A percentile compares a stretch with the other conserved stretches of the same genome.
phyloP scores from a whole-genome alignment of 1,140 invertebrate species.

The Prorops nasuta region DNA sequence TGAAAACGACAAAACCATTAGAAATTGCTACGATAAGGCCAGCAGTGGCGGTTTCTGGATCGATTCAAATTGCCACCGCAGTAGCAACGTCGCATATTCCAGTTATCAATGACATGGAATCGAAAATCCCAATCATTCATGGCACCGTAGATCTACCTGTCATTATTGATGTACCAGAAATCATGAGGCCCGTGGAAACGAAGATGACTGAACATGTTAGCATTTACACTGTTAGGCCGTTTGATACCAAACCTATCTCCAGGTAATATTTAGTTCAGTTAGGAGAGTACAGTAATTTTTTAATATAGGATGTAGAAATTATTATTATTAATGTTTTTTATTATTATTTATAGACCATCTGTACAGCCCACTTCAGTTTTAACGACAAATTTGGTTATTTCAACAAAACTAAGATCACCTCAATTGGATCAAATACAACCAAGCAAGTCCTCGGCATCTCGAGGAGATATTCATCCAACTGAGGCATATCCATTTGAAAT shows the following conservation, averaged over 20 bases:
- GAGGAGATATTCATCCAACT: constrained; percentile 13
- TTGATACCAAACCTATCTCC: constrained; percentile 42
- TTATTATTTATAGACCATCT: constrained; percentile 24
- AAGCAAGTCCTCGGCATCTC: constrained; percentile 19
- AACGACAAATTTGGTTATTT: constrained; percentile 35
- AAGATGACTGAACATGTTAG: constrained; percentile 42
- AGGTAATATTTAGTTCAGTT: constrained; percentile 30
- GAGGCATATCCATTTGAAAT: constrained; percentile 18
- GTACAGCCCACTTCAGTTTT: constrained; percentile 36
- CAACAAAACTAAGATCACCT: constrained; percentile 32
- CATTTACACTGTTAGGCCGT: constrained; percentile 47
- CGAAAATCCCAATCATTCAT: constrained; percentile 52
- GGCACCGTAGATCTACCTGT: constrained; percentile 52
- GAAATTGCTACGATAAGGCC: constrained; percentile 43
- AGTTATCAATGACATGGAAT: constrained; percentile 49
- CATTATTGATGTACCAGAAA: constrained; percentile 43
- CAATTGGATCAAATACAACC: constrained; percentile 31
- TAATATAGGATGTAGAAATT: too few relatives aligned
- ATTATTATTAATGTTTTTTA: not conserved
- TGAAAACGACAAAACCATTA: constrained; percentile 35
- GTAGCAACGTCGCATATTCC: constrained; percentile 51
- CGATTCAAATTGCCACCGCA: constrained; percentile 53
- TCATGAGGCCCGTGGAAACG: constrained; percentile 34
- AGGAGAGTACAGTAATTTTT: not conserved
- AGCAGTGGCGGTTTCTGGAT: constrained; percentile 45